Evolutionary conservation across 2,888 invertebrate species (phyloP).

Genomic region (Ypsolopha scabrella): DNA sequence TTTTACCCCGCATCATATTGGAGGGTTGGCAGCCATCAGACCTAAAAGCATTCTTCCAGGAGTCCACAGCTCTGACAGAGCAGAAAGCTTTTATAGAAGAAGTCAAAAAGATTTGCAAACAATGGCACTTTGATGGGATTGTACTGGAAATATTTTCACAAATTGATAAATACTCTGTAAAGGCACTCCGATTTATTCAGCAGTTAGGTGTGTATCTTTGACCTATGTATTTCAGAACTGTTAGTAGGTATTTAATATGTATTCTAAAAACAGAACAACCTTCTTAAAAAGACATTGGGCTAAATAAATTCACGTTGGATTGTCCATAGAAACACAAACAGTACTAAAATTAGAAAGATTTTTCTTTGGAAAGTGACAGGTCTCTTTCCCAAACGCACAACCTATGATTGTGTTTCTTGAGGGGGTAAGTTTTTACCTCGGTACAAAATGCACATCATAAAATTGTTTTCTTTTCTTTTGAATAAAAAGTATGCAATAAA

Average conservation of each 20-base stretch:
- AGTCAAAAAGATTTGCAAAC: conserved; percentile 77
- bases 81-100: conserved; percentile 76
- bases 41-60: conserved; percentile 77
- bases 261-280: background rate
- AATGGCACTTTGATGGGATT: conserved; percentile 88
- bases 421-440: too few species aligned
- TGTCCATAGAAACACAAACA: too few species aligned
- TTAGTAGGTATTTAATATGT: background rate
- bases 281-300: background rate
- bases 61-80: conserved; percentile 73
- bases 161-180: conserved; percentile 76
- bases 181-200: conserved; percentile 73
- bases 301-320: too few species aligned
- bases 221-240: background rate
- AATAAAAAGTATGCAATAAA: too few species aligned
- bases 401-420: too few species aligned
- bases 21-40: conserved; percentile 87
- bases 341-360: background rate
- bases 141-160: conserved; percentile 92
- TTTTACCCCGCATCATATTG: conserved; percentile 90
- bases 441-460: too few species aligned
- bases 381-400: too few species aligned
- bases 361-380: too few species aligned
- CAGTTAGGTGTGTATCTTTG: conserved; percentile 65
- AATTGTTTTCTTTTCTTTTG: too few species aligned